Base-by-base conservation (phyloP, 2,888 invertebrate genomes). In the Trissolcus brochymenae region DNA sequence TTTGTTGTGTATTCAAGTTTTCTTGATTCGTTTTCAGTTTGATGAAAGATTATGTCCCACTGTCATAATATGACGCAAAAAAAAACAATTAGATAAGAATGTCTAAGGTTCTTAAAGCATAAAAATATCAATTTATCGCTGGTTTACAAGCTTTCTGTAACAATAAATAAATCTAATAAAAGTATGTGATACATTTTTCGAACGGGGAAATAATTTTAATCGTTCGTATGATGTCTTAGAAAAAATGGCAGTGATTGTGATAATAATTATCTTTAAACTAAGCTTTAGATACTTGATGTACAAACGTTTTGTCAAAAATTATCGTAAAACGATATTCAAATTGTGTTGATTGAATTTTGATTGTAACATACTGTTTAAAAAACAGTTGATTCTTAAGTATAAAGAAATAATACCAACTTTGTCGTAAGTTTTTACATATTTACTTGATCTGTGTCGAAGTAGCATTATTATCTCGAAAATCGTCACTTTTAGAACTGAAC, bases 91-190 rank as follows among this genome's bases (percentile, higher is more conserved):
- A 46, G 16, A 46, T n/a, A n/a, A 46, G n/a, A 46, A n/a, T 46
- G 14, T 6, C 11, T n/a, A n/a, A n/a, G n/a, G 46, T 16, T 16
- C 14, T 46, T n/a, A 46, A 14, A 1, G 11, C 6, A 46, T 46
- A 46, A 21, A 61, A 51, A 6, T 19, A 51, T 21, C 41, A 51
- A 41, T 21, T 11, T 14, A 21, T 53, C 53, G 43, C 16, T 14
- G 53, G 60, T 49, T 46, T n/a, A 17, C 4, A 59, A 46, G 55
- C 56, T 65, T 65, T 29, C n/a, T 65, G 25, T 53, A 59, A 65
- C 49, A 66, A 56, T 35, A 53, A 25, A n/a, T n/a, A 43, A 59
- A 46, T 14, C n/a, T 53, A 9, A 16, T 43, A 59, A 56, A 53
- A 7, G 29, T 25, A 51, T 7, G 46, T 70, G 53, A 70, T 61